These are phyloP conservation scores for Cynocephalus volans DNA, from an alignment of 2,113 vertebrate genomes.

Conservation along the genomic window DNA sequence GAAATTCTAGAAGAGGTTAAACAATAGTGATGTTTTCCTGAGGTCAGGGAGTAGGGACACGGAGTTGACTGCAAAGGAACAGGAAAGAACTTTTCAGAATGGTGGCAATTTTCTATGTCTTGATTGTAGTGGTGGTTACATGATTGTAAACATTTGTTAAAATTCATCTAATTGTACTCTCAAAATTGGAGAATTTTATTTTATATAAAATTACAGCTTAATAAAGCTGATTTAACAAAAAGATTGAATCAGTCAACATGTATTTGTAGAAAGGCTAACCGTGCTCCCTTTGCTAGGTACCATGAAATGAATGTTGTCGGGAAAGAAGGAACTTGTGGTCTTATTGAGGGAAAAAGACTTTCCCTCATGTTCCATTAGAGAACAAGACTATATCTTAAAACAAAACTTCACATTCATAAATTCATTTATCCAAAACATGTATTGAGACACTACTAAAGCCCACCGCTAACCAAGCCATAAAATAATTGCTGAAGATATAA, in stretches of 20 bases:
- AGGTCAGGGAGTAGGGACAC: neutral
- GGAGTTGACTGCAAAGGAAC: neutral
- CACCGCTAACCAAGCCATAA: neutral
- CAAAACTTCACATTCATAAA: neutral
- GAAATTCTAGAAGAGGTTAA: neutral
- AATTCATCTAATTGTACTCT: neutral
- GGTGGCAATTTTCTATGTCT: neutral
- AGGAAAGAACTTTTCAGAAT: neutral
- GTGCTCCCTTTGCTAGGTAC: neutral
- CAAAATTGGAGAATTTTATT: constrained; percentile 32
- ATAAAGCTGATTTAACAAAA: constrained; percentile 15
- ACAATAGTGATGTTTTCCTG: neutral
- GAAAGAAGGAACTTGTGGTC: neutral
- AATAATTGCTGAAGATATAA: neutral
- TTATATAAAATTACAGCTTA: neutral
- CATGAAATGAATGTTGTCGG: neutral
- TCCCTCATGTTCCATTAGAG: neutral
- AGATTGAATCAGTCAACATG: neutral
- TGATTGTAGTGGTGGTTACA: neutral
- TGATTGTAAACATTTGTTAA: constrained; percentile 6
- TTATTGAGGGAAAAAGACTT: neutral
- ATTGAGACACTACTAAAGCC: neutral
- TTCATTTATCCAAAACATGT: neutral
- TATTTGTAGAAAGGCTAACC: neutral
- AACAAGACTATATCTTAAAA: neutral